Evolutionary conservation across 2,797 vertebrate genomes (phyloP).

Genomic region (Amniataba percoides): DNA sequence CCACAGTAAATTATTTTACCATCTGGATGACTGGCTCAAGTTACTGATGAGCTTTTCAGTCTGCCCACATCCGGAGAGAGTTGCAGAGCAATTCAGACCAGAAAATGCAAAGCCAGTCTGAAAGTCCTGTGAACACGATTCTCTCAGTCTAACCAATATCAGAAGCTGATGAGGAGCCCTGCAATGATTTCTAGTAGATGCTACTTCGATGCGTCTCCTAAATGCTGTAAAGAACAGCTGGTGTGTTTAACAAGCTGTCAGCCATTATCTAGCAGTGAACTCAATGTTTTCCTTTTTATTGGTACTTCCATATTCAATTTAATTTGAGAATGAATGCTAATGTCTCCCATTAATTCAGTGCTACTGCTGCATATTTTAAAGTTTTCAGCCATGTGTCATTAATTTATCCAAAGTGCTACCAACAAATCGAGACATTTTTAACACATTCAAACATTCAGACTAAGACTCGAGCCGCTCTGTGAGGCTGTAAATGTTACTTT

Average conservation of each 20-base stretch:
- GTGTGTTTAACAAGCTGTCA: not conserved
- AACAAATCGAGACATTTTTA: not conserved
- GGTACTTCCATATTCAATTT: not conserved
- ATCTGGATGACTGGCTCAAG: slow-evolving; percentile 40
- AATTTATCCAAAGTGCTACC: not conserved
- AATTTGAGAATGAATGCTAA: not conserved
- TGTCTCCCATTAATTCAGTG: not conserved
- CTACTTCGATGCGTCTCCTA: not conserved
- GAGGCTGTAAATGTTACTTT: not conserved
- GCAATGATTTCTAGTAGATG: not conserved
- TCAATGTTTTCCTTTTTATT: not conserved
- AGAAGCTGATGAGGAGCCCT: not conserved
- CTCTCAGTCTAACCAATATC: not conserved
- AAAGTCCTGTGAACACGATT: not conserved
- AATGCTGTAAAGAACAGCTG: not conserved
- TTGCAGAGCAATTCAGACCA: not conserved
- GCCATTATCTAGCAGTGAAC: not conserved
- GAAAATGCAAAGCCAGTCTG: not conserved
- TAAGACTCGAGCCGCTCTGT: not conserved
- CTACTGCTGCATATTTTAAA: slow-evolving; percentile 2
- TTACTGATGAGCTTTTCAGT: slow-evolving; percentile 16
- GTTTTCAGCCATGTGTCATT: not conserved
- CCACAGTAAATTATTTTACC: slow-evolving; percentile 38
- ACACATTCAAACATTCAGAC: not conserved
- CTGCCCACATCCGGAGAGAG: not conserved